These are phyloP conservation scores for Popillia japonica DNA, from an alignment of 1,140 invertebrate species.

Conservation along the genomic window DNA sequence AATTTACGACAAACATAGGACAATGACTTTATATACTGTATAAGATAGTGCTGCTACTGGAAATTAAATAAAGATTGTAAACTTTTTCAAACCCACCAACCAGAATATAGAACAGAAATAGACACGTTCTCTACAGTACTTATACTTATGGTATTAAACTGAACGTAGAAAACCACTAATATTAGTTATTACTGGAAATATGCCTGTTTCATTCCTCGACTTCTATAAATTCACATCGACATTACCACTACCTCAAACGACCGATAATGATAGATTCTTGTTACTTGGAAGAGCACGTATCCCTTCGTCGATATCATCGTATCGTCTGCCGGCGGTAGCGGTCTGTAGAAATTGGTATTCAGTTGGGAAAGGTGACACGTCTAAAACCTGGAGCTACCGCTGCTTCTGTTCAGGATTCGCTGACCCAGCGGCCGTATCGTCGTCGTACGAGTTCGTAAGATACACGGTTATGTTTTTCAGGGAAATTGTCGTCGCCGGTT, in stretches of 20 bases:
- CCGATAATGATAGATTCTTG: slow-evolving; percentile 7
- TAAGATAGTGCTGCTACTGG: no score
- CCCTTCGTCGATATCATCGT: not conserved
- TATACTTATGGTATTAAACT: no score
- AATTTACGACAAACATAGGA: no score
- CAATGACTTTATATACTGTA: no score
- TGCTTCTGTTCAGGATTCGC: not conserved
- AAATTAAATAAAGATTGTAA: no score
- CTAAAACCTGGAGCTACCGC: not conserved
- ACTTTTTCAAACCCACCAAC: no score
- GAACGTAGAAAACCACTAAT: not conserved
- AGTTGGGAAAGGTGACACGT: slow-evolving; percentile 7
- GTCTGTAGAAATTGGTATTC: slow-evolving; percentile 19
- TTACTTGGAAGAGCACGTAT: not conserved
- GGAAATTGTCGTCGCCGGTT: slow-evolving; percentile 20
- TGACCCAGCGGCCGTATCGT: slow-evolving; percentile 25
- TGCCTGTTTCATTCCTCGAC: not conserved
- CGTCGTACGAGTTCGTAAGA: not conserved
- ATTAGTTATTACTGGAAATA: not conserved
- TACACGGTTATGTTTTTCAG: slow-evolving; percentile 20
- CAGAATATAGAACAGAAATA: no score
- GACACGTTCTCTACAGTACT: no score
- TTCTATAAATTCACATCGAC: not conserved
- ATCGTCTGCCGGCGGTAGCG: not conserved
- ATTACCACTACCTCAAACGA: not conserved